Base-by-base conservation (phyloP, 2,888 invertebrate species). In the Euclidia mi region DNA sequence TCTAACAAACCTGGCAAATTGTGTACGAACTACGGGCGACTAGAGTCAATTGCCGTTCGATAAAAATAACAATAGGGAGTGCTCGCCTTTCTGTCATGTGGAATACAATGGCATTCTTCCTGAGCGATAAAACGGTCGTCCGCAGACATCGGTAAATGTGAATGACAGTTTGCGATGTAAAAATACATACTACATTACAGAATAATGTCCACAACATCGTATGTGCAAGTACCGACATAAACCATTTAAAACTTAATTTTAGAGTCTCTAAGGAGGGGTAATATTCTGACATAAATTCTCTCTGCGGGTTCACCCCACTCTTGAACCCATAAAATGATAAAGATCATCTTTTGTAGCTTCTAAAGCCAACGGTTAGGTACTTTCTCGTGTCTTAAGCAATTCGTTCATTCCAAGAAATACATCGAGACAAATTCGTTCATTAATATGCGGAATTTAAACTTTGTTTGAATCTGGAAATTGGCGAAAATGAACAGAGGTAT, bases 241-340 rank as follows among this genome's bases (percentile, higher is more conserved):
- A 87, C 78, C 87, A 85, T 90, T 90, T 87, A 87, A 89, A 90
- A 90, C 83, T 89, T 89, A 87, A 82, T 88, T 89, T 88, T 85
- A 87, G 79, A 84, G 87, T 79, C 84, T 81, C 78, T 72, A 63
- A 80, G 81, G 80, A 84, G 79, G n/a, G 77, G 82, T 86, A 82
- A 87, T 87, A 85, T 84, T 84, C 79, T 61, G 71, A 82, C 85
- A 87, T 89, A 88, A 90, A 90, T 88, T 84, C 82, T 82, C 81
- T 76, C 76, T 63, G 58, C 78, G 71, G 83, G 75, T 75, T 84
- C 81, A 81, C 79, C 82, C 82, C 75, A 75, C 81, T 82, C 79
- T 81, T 82, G 75, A 87, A 84, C 84, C 81, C 82, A 86, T 88
- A 89, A 90, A 90, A 82, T 84, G 89, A 90, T 90, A 89, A 90